A percentile compares a stretch with the other conserved stretches of the same genome.
phyloP scores from a whole-genome alignment of 64 coral and sea anemone species.

The Actinia tenebrosa region DNA sequence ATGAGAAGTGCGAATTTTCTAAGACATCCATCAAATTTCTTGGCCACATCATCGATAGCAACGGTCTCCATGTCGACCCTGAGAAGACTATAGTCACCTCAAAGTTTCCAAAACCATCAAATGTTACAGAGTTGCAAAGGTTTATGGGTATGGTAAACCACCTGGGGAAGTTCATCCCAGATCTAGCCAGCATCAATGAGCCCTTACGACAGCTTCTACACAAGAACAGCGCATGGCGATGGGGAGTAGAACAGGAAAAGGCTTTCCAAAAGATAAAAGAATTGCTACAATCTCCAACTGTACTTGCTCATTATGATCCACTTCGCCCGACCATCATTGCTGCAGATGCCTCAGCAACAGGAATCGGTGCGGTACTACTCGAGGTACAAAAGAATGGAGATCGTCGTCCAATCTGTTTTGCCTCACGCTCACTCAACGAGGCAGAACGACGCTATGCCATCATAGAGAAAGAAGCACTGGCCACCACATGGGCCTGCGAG shows the following conservation, averaged over 20 bases:
- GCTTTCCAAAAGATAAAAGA: too few relatives aligned
- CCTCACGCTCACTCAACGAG: too few relatives aligned
- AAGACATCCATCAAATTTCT: slow-evolving; percentile 17
- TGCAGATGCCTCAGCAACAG: too few relatives aligned
- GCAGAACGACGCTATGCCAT: too few relatives aligned
- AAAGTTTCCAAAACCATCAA: slow-evolving; percentile 18
- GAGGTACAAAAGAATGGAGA: too few relatives aligned
- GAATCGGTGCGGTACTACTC: too few relatives aligned
- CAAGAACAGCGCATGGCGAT: slow-evolving; percentile 7
- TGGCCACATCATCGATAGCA: not conserved
- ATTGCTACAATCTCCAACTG: too few relatives aligned
- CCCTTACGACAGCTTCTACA: slow-evolving; percentile 4
- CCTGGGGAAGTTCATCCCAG: slow-evolving; percentile 30
- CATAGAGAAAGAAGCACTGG: too few relatives aligned
- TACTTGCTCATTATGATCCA: too few relatives aligned
- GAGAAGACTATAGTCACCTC: slow-evolving; percentile 13
- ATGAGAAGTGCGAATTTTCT: slow-evolving; percentile 25
- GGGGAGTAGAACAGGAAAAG: not conserved
- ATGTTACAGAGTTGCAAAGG: slow-evolving; percentile 17
- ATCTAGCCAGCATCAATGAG: slow-evolving; percentile 17
- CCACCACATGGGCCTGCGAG: too few relatives aligned
- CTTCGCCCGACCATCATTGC: too few relatives aligned
- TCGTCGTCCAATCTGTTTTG: too few relatives aligned
- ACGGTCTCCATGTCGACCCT: not conserved
- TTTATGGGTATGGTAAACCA: slow-evolving; percentile 62